Percentiles rank a stretch among this genome's conserved stretches.
Conservation (phyloP, 2,888 invertebrate genomes). For the Xanthorhoe spadicearia region DNA sequence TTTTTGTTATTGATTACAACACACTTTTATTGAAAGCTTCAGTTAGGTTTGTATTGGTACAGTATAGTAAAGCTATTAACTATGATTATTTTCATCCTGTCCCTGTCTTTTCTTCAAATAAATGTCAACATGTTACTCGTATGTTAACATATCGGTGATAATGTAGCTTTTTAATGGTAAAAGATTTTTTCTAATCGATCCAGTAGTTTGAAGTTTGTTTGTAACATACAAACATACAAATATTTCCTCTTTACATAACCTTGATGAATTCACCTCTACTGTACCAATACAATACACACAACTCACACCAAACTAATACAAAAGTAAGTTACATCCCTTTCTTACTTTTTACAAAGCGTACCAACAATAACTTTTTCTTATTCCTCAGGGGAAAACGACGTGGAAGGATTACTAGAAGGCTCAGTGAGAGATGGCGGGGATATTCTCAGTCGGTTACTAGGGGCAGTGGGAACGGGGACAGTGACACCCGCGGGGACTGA, state of each 20-base stretch:
- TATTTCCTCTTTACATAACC: too few relatives aligned
- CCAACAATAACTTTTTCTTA: conserved; percentile 38
- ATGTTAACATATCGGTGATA: too few relatives aligned
- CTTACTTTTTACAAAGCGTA: conserved; percentile 15
- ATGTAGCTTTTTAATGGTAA: too few relatives aligned
- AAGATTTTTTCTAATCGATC: too few relatives aligned
- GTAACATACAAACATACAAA: too few relatives aligned
- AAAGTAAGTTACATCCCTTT: conserved; percentile 25
- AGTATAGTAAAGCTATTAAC: conserved; percentile 1
- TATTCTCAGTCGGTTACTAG: conserved; percentile 67
- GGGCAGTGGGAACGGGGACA: conserved; percentile 55
- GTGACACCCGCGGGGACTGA: conserved; percentile 55
- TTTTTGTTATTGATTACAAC: conserved; percentile 14
- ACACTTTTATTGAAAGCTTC: conserved; percentile 12
- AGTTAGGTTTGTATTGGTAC: conserved; percentile 17
- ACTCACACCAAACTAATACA: conserved; percentile 2
- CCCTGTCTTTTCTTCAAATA: too few relatives aligned
- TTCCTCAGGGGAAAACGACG: conserved; percentile 75
- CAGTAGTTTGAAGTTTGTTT: too few relatives aligned
- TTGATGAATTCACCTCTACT: not conserved
- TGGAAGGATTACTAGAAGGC: conserved; percentile 63
- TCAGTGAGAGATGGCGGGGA: conserved; percentile 54
- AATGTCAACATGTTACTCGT: too few relatives aligned
- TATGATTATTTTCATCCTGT: not conserved
- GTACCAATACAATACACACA: conserved; percentile 4